Conservation (phyloP, 2,113 vertebrate species). For the Meriones unguiculatus region DNA sequence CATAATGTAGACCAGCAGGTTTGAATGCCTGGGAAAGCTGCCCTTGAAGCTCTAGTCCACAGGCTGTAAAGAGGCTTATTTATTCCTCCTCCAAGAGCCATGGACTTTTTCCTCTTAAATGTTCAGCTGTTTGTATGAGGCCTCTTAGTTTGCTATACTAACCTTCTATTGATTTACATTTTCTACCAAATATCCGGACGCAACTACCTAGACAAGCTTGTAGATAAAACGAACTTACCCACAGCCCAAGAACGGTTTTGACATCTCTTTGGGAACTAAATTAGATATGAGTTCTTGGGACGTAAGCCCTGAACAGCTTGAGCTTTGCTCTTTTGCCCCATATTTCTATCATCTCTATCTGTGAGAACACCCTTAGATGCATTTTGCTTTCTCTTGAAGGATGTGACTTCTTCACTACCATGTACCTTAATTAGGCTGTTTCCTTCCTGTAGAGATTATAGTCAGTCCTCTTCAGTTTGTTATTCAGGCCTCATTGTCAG, state of each 20-base stretch:
- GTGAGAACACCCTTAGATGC: background rate
- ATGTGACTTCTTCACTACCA: rapidly evolving
- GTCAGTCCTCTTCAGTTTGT: background rate
- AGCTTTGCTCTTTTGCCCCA: background rate
- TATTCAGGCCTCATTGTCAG: background rate
- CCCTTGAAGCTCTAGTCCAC: background rate
- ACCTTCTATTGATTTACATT: background rate
- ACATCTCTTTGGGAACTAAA: too few relatives aligned
- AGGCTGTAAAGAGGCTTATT: background rate
- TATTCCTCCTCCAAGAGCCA: background rate
- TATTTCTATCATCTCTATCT: background rate
- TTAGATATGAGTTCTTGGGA: background rate
- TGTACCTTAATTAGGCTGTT: background rate
- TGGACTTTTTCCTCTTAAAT: background rate
- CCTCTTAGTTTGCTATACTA: background rate
- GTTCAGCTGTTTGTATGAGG: background rate
- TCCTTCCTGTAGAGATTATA: background rate
- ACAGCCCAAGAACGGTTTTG: background rate
- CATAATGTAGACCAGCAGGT: background rate
- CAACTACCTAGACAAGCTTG: background rate
- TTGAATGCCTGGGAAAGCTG: too few relatives aligned
- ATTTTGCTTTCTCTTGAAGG: background rate
- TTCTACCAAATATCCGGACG: background rate
- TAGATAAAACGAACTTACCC: background rate
- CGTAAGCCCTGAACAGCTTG: background rate